A percentile compares a stretch with the other conserved stretches of the same genome.
phyloP scores from a whole-genome alignment of 2,888 invertebrate genomes.

The Chrysolina haemoptera region DNA sequence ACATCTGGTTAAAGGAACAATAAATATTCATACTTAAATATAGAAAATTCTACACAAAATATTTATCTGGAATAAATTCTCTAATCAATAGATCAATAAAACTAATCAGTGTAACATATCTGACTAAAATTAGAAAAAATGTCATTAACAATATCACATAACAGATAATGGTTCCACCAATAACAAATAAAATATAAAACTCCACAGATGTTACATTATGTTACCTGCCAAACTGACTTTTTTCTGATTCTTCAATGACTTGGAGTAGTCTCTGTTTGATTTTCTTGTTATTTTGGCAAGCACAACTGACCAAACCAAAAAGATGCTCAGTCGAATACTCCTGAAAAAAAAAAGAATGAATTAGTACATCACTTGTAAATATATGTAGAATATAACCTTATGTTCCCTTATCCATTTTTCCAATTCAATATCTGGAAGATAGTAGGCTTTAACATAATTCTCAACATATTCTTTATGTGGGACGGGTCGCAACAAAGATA shows the following conservation, averaged over 20 bases:
- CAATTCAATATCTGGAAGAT: slow-evolving; percentile 88
- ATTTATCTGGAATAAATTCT: not conserved
- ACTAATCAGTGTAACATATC: slow-evolving; percentile 3
- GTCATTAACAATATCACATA: slow-evolving; percentile 51
- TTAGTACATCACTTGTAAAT: not conserved
- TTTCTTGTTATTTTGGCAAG: slow-evolving; percentile 91
- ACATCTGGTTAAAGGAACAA: too few species aligned
- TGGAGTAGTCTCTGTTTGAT: slow-evolving; percentile 84
- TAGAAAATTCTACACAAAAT: not conserved
- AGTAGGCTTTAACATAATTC: slow-evolving; percentile 96
- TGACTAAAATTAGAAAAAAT: slow-evolving; percentile 27
- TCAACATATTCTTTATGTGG: slow-evolving; percentile 94
- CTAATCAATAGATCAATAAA: too few species aligned
- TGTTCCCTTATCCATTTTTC: slow-evolving; percentile 92
- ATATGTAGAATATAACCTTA: slow-evolving; percentile 69
- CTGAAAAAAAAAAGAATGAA: slow-evolving; percentile 65
- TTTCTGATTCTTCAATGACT: slow-evolving; percentile 77
- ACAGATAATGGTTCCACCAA: slow-evolving; percentile 33
- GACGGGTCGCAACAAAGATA: slow-evolving; percentile 86
- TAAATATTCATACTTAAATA: not conserved
- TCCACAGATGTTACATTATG: slow-evolving; percentile 29
- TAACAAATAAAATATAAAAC: slow-evolving; percentile 6
- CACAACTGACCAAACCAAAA: slow-evolving; percentile 85
- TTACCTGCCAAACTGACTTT: slow-evolving; percentile 55
- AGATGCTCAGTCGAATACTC: slow-evolving; percentile 94